Conservation (phyloP, 53 echinoderm and acorn worm genomes). For the Holothuria leucospilota region DNA sequence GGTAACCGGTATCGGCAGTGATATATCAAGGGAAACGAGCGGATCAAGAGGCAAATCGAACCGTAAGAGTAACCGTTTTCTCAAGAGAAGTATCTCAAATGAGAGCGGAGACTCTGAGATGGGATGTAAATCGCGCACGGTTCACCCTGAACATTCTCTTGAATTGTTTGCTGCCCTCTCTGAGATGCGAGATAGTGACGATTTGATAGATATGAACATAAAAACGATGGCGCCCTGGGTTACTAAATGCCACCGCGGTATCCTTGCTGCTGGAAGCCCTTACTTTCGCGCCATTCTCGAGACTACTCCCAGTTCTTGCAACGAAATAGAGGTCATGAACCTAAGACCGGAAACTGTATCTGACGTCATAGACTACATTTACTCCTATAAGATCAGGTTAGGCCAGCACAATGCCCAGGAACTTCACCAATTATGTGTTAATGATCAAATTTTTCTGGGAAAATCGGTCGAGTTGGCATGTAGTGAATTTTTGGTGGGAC, state of each 20-base stretch:
- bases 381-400: conserved; percentile 77
- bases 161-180: conserved; percentile 78
- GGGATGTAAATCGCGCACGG: not conserved
- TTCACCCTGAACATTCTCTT: conserved; percentile 75
- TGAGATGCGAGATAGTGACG: conserved; percentile 81
- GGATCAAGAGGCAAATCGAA: conserved; percentile 4
- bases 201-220: conserved; percentile 74
- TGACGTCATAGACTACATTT: conserved; percentile 84
- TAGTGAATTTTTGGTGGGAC: conserved; percentile 85
- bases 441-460: conserved; percentile 69
- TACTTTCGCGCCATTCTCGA: conserved; percentile 62
- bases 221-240: conserved; percentile 57
- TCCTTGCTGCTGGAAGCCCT: conserved; percentile 96
- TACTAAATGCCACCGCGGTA: conserved; percentile 75
- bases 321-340: conserved; percentile 66
- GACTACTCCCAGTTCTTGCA: conserved; percentile 19
- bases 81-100: conserved; percentile 48
- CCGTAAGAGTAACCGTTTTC: not conserved
- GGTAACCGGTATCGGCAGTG: conserved; percentile 72
- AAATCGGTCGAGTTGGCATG: conserved; percentile 89
- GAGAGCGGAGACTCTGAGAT: conserved; percentile 29
- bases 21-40: conserved; percentile 24
- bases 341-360: conserved; percentile 68
- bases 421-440: conserved; percentile 73
- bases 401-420: conserved; percentile 82